Conservation (phyloP, 2,113 vertebrate genomes). For the Pseudorhombus dupliciocellatus region DNA sequence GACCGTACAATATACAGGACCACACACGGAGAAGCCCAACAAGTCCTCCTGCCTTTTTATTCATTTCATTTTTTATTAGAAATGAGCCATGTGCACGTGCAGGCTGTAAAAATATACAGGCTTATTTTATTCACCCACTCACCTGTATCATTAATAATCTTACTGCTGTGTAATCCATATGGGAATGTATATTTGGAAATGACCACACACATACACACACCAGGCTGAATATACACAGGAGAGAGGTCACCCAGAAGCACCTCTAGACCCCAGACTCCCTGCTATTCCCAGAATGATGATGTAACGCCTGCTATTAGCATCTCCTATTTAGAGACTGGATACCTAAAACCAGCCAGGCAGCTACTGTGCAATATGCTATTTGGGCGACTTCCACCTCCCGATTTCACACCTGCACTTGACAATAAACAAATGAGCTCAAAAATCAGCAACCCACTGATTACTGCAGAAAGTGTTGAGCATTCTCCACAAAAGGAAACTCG, state of each 20-base stretch:
- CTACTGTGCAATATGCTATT: conserved; percentile 72
- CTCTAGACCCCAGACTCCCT: conserved; percentile 72
- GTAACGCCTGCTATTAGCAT: conserved; percentile 74
- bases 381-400: conserved; percentile 47
- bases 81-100: conserved; percentile 20
- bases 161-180: conserved; percentile 70
- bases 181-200: conserved; percentile 74
- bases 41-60: not conserved
- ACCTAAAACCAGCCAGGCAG: conserved; percentile 69
- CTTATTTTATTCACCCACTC: conserved; percentile 57
- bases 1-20: not conserved
- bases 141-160: conserved; percentile 54
- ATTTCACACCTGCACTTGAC: conserved; percentile 30
- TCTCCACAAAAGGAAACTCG: conserved; percentile 23
- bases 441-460: conserved; percentile 21
- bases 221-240: conserved; percentile 63
- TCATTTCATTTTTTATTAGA: conserved; percentile 21
- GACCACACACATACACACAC: conserved; percentile 70
- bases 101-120: conserved; percentile 40
- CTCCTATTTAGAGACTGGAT: conserved; percentile 67
- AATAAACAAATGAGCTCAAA: conserved; percentile 40
- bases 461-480: conserved; percentile 5
- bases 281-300: conserved; percentile 79
- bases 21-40: not conserved
- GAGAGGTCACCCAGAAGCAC: conserved; percentile 68